Conservation (phyloP, 2,797 vertebrate species). For the Halcyon smyrnensis region DNA sequence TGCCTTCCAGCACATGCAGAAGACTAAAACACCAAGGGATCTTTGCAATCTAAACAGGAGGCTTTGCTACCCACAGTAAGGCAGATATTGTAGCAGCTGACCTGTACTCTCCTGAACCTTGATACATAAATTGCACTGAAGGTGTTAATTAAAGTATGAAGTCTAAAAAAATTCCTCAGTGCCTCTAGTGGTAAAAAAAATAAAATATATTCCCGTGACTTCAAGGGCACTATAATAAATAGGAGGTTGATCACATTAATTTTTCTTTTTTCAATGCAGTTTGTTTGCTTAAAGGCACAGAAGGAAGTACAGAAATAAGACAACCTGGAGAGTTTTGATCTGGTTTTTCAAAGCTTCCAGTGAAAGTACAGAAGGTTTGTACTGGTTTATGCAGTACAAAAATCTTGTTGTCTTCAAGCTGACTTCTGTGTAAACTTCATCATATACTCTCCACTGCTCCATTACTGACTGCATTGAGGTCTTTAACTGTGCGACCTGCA, state of each 20-base stretch:
- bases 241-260: background rate
- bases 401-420: constrained; percentile 66
- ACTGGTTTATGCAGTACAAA: constrained; percentile 73
- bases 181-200: background rate
- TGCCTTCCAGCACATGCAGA: background rate
- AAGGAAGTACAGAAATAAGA: background rate
- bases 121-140: background rate
- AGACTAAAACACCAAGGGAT: background rate
- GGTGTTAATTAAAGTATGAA: background rate
- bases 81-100: background rate
- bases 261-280: background rate
- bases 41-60: background rate
- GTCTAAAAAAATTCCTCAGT: background rate
- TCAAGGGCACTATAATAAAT: background rate
- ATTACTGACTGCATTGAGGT: constrained; percentile 67
- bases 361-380: constrained; percentile 66
- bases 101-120: background rate
- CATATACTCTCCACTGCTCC: constrained; percentile 79
- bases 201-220: background rate
- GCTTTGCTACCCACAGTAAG: background rate
- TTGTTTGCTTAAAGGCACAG: background rate
- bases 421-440: constrained; percentile 71
- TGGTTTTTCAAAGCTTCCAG: constrained; percentile 76
- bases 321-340: constrained; percentile 83
- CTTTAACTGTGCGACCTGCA: constrained; percentile 75